Evolutionary conservation across 2,113 vertebrate genomes (phyloP), one percentile per base, ranked within the genome.

Genomic region (Seriola rivoliana): DNA sequence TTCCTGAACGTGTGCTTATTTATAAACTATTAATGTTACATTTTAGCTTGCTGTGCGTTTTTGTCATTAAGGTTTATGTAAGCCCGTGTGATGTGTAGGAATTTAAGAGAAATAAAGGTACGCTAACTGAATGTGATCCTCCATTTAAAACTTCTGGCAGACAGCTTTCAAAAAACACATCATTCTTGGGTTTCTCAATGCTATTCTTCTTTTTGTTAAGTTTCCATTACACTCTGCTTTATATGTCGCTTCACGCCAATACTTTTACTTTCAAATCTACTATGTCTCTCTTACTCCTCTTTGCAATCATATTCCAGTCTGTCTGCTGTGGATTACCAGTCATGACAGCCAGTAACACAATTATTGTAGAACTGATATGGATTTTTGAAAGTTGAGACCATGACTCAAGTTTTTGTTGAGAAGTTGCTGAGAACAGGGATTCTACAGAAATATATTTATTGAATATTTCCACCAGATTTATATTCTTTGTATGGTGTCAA

Each of bases 271-370:
- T 9, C 14, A 69, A 55, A 36, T 59, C 6, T 5, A 5, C 55
- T 10, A 8, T 23, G n/a, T 54, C 52, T 73, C 54, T 54, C 11
- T 13, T 9, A 3, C 4, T 32, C 3, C 12, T 29, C 21, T 67
- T 21, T 54, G 34, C 46, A 50, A 65, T 76, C 40, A 34, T 4
- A 63, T 54, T 54, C 21, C 52, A 10, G 21, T 23, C 52, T 54
- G 10, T 75, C 75, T 78, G 19, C 16, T 54, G 5, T 29, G 29
- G 52, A 70, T 66, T 78, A 70, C 40, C 14, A 63, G 32, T 63
- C 63, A 36, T 48, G 23, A 75, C 62, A 25, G 29, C 40, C 23
- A 60, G 8, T 57, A 44, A 17, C 8, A 60, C 48, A 14, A 48
- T 72, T 67, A 16, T 8, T 48, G 10, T 36, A 54, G 3, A 72